Conservation (phyloP, 2,113 vertebrate genomes). For the Cariama cristata region DNA sequence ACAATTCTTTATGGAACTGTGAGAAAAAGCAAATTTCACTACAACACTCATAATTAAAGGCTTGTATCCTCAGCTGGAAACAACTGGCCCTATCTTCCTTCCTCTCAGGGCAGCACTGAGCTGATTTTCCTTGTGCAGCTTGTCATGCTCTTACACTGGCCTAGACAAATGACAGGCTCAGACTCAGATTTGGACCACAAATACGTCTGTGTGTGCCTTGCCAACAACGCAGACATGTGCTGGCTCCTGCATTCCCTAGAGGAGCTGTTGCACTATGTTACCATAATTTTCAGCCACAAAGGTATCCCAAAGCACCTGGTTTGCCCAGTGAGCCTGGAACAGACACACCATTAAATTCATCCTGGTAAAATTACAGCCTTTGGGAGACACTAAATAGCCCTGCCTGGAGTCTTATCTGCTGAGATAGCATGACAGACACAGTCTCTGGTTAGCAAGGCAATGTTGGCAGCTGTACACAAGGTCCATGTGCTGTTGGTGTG, state of each 20-base stretch:
- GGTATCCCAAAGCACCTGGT: neutral
- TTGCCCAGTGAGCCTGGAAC: neutral
- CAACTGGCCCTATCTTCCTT: neutral
- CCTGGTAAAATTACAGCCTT: neutral
- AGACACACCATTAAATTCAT: neutral
- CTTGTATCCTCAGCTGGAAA: neutral
- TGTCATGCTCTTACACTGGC: neutral
- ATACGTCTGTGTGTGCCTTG: neutral
- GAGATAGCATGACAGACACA: neutral
- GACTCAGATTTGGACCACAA: neutral
- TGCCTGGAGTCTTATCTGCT: neutral
- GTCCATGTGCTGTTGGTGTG: neutral
- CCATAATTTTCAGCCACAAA: neutral
- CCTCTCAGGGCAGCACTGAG: neutral
- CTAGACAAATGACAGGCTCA: neutral
- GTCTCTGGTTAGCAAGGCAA: neutral
- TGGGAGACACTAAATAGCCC: neutral
- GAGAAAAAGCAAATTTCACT: neutral
- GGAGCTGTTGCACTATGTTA: neutral
- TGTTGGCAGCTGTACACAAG: neutral
- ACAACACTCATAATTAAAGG: neutral
- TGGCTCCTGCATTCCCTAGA: rapidly evolving
- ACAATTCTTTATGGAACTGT: neutral
- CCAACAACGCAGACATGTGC: rapidly evolving
- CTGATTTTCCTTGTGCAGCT: neutral